These are phyloP conservation scores for Hirudinaria manillensis DNA, from an alignment of 2,888 invertebrate species.

Conservation along the genomic window DNA sequence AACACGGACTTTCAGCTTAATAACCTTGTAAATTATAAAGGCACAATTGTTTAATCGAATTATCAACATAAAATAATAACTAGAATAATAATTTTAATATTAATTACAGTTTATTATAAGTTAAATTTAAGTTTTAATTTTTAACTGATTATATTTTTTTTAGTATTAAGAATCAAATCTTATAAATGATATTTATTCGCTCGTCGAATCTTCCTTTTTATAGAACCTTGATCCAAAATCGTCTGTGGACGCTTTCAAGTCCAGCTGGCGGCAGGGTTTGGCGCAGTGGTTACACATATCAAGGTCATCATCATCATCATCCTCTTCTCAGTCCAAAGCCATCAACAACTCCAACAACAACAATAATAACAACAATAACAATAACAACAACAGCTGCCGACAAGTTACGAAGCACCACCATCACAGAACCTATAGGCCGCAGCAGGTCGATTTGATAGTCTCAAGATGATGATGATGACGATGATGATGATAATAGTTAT, in stretches of 20 bases:
- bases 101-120: too few species aligned
- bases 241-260: neutral
- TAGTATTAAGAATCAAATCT: too few species aligned
- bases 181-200: too few species aligned
- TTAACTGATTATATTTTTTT: too few species aligned
- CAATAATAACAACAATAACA: conserved; percentile 28
- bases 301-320: conserved; percentile 7
- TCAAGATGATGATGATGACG: neutral
- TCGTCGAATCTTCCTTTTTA: neutral
- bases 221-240: neutral
- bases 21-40: too few species aligned
- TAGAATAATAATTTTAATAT: too few species aligned
- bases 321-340: neutral
- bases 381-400: conserved; percentile 22
- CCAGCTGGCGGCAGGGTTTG: conserved; percentile 33
- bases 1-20: too few species aligned
- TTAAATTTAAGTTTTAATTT: too few species aligned
- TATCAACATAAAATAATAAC: too few species aligned
- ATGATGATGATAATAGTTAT: too few species aligned
- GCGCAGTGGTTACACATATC: conserved; percentile 32
- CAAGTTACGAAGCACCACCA: neutral
- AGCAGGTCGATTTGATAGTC: neutral
- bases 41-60: too few species aligned
- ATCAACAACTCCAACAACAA: conserved; percentile 24
- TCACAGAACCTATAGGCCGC: neutral